phyloP scores from a whole-genome alignment of 2,113 vertebrate genomes.

The Cephalophus harveyi region DNA sequence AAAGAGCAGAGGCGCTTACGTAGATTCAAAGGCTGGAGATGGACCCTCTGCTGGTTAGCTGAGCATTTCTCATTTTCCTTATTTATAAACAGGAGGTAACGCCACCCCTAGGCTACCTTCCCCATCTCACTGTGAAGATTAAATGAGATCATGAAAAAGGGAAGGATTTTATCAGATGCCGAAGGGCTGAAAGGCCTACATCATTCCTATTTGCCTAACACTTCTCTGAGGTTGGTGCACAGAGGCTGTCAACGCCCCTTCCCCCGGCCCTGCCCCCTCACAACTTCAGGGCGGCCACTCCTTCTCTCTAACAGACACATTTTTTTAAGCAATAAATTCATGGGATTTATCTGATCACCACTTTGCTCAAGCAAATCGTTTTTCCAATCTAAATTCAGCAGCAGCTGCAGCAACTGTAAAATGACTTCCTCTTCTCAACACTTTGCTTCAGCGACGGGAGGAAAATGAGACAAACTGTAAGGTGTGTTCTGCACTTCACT shows the following conservation, averaged over 20 bases:
- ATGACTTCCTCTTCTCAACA: constrained; percentile 72
- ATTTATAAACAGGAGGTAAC: neutral
- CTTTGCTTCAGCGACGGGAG: constrained; percentile 71
- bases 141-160: neutral
- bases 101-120: neutral
- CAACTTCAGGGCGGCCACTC: neutral
- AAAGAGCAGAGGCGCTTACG: neutral
- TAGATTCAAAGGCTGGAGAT: neutral
- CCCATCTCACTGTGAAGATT: neutral
- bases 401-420: constrained; percentile 70
- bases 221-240: neutral
- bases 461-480: constrained; percentile 74
- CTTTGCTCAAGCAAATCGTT: constrained; percentile 75
- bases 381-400: constrained; percentile 77
- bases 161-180: neutral
- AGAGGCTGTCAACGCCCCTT: neutral
- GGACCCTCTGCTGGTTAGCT: neutral
- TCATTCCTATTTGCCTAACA: neutral
- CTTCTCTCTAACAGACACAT: neutral
- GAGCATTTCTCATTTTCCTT: neutral
- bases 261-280: neutral
- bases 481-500: constrained; percentile 58
- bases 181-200: neutral
- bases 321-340: constrained; percentile 72
- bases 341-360: constrained; percentile 70